Conservation (phyloP, 2,113 vertebrate species). For the Platanista minor region DNA sequence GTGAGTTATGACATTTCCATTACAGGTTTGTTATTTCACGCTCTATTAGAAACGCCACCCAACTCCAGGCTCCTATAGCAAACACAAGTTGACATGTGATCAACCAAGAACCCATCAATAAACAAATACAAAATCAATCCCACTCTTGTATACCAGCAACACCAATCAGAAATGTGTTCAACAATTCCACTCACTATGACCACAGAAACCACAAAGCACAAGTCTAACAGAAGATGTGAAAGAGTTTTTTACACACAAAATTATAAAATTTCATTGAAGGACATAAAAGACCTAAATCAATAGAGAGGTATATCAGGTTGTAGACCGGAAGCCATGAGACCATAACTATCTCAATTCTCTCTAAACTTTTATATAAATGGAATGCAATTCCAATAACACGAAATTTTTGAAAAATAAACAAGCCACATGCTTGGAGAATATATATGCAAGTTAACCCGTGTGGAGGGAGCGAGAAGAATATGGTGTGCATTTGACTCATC, state of each 20-base stretch:
- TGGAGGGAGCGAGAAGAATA: not conserved
- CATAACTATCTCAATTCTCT: not conserved
- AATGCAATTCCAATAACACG: not conserved
- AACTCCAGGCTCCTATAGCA: not conserved
- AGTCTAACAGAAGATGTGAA: not conserved
- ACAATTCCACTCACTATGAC: not conserved
- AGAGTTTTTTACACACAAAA: conserved; percentile 20
- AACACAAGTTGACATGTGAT: not conserved
- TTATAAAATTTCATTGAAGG: not conserved
- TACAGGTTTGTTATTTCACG: not conserved
- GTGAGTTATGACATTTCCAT: not conserved
- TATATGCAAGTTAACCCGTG: not conserved
- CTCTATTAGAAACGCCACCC: not conserved
- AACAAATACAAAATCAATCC: not conserved
- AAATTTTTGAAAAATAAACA: not conserved
- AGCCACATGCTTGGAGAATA: not conserved
- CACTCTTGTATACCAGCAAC: not conserved
- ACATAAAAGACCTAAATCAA: not conserved
- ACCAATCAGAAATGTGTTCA: not conserved
- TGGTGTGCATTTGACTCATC: fast-evolving
- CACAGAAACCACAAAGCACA: not conserved
- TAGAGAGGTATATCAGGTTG: not conserved
- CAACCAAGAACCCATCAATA: not conserved
- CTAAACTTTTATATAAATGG: not conserved
- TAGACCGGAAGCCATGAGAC: not conserved